Evolutionary conservation across 2,888 invertebrate species (phyloP).

Genomic region (Caenorhabditis sp.): DNA sequence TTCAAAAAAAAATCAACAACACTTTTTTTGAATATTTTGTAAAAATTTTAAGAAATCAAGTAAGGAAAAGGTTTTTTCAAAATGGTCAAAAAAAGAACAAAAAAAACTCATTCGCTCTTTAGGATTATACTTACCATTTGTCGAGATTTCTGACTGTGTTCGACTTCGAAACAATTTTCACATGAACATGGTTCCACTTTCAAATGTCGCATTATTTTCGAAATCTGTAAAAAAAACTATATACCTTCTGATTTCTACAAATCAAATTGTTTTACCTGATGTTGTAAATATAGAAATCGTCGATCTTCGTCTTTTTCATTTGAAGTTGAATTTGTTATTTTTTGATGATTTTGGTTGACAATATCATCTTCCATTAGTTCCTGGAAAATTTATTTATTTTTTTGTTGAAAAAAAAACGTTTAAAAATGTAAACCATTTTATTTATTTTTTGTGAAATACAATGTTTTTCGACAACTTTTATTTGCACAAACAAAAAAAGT

Average conservation of each 20-base stretch:
- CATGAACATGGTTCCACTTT: slow-evolving; percentile 37
- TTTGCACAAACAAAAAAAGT: no score
- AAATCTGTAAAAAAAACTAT: slow-evolving; percentile 35
- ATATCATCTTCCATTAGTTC: slow-evolving; percentile 26
- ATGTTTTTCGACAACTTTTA: no score
- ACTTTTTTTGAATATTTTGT: no score
- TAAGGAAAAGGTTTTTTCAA: no score
- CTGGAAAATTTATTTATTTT: no score
- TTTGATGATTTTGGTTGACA: neutral
- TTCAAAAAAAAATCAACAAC: no score
- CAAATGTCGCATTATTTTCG: slow-evolving; percentile 41
- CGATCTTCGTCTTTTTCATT: neutral
- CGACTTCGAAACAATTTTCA: slow-evolving; percentile 18
- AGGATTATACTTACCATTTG: slow-evolving; percentile 5
- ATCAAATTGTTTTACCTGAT: slow-evolving; percentile 33
- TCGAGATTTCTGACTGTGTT: slow-evolving; percentile 2
- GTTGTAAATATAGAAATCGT: slow-evolving; percentile 28
- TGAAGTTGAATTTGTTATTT: neutral
- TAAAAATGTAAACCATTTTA: neutral
- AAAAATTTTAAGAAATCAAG: no score
- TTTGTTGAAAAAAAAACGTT: slow-evolving; percentile 7
- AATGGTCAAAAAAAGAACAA: no score
- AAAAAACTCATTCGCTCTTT: no score
- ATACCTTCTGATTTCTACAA: neutral
- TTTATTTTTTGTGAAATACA: neutral